Percentiles rank a stretch among this genome's conserved stretches.
phyloP scores from a whole-genome alignment of 64 coral and sea anemone species.

The Catalaphyllia jardinei region DNA sequence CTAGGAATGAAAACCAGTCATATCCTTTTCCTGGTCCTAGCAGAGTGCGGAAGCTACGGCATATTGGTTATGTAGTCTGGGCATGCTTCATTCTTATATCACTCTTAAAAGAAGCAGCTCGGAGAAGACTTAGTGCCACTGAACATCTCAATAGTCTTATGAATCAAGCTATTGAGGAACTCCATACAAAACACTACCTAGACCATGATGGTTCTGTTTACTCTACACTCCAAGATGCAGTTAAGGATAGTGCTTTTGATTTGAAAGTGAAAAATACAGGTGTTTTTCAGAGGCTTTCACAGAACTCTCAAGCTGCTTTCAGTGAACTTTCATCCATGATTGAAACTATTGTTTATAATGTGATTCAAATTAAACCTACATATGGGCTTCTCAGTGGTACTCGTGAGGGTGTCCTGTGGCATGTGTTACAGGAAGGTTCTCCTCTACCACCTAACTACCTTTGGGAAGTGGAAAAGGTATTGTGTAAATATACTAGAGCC shows the following conservation, averaged over 20 bases:
- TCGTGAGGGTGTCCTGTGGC: slow-evolving; percentile 73
- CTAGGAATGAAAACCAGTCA: neutral
- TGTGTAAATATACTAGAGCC: neutral
- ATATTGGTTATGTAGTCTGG: slow-evolving; percentile 77
- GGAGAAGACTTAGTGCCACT: slow-evolving; percentile 50
- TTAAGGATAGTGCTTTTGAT: slow-evolving; percentile 63
- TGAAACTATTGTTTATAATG: slow-evolving; percentile 64
- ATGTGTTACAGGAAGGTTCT: slow-evolving; percentile 57
- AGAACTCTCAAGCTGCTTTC: slow-evolving; percentile 56
- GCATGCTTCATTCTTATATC: slow-evolving; percentile 75
- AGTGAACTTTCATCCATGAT: slow-evolving; percentile 67
- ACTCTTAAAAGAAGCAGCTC: slow-evolving; percentile 16
- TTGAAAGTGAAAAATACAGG: slow-evolving; percentile 72
- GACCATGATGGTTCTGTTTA: slow-evolving; percentile 42
- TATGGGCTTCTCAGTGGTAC: slow-evolving; percentile 58
- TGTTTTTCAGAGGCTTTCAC: slow-evolving; percentile 69
- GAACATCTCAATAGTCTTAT: slow-evolving; percentile 60
- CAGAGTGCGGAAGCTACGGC: slow-evolving; percentile 68
- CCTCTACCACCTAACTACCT: slow-evolving; percentile 57
- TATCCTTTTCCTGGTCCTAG: slow-evolving; percentile 82
- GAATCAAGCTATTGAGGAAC: slow-evolving; percentile 53
- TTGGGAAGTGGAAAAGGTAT: slow-evolving; percentile 89
- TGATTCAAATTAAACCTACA: slow-evolving; percentile 46
- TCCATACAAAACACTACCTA: slow-evolving; percentile 62
- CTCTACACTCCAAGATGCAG: slow-evolving; percentile 35